phyloP scores from a whole-genome alignment of 2,113 vertebrate species.

The Seriola aureovittata region DNA sequence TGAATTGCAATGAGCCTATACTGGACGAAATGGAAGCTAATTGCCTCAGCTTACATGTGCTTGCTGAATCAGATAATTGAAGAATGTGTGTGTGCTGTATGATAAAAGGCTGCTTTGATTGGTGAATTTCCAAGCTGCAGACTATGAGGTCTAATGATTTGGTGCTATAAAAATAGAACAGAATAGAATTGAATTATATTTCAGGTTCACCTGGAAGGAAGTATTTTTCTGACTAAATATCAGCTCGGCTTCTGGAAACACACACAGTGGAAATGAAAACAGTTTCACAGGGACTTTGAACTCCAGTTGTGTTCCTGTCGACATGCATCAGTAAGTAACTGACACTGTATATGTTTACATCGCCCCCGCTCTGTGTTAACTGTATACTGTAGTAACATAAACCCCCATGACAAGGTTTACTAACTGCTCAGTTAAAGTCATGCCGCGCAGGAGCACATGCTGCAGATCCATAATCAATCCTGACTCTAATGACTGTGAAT shows the following conservation, averaged over 20 bases:
- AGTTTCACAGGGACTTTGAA: background rate
- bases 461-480: constrained; percentile 53
- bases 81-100: constrained; percentile 5
- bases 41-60: constrained; percentile 27
- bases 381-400: background rate
- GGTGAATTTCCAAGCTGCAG: background rate
- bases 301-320: background rate
- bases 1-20: constrained; percentile 59
- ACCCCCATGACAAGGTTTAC: constrained; percentile 7
- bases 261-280: too few relatives aligned
- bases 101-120: constrained; percentile 33
- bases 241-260: background rate
- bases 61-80: constrained; percentile 15
- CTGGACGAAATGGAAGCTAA: constrained; percentile 50
- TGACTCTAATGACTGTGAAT: constrained; percentile 59
- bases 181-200: too few relatives aligned
- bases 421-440: constrained; percentile 28
- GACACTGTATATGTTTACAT: background rate
- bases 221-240: background rate
- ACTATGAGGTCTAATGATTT: too few relatives aligned
- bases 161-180: too few relatives aligned
- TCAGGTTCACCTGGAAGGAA: too few relatives aligned
- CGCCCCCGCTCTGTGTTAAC: background rate
- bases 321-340: background rate
- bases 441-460: constrained; percentile 2